These are phyloP conservation scores for Heliconius himera DNA, from an alignment of 1,140 invertebrate genomes.

Conservation along the genomic window DNA sequence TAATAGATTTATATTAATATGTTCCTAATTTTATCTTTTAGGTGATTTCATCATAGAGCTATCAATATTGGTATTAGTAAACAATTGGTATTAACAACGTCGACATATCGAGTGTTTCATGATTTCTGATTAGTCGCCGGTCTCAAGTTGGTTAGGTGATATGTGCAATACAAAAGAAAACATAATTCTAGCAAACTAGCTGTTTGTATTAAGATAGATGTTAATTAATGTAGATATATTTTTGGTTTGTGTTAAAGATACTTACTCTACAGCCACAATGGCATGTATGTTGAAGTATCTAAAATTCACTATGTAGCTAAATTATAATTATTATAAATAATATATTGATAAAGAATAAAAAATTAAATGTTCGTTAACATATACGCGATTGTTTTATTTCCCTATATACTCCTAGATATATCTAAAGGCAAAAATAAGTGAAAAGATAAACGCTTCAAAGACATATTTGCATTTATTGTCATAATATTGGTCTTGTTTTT, in stretches of 20 bases:
- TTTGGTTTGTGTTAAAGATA: slow-evolving; percentile 58
- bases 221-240: slow-evolving; percentile 67
- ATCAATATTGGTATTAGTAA: slow-evolving; percentile 4
- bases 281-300: slow-evolving; percentile 63
- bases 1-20: slow-evolving; percentile 58
- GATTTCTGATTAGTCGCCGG: slow-evolving; percentile 40
- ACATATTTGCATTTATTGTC: too few species aligned
- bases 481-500: too few species aligned
- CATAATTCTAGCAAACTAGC: slow-evolving; percentile 61
- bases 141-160: slow-evolving; percentile 58
- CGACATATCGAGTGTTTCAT: slow-evolving; percentile 30
- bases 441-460: too few species aligned
- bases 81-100: slow-evolving; percentile 22
- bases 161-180: slow-evolving; percentile 77
- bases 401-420: background rate
- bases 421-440: background rate
- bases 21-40: slow-evolving; percentile 78
- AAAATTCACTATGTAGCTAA: slow-evolving; percentile 71
- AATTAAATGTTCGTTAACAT: slow-evolving; percentile 81
- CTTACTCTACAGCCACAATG: slow-evolving; percentile 27
- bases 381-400: slow-evolving; percentile 48
- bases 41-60: slow-evolving; percentile 48
- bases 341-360: slow-evolving; percentile 79
- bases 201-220: slow-evolving; percentile 63
- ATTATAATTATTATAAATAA: slow-evolving; percentile 79